These are phyloP conservation scores for Caranx ignobilis DNA, from an alignment of 2,113 vertebrate species.

Conservation along the genomic window DNA sequence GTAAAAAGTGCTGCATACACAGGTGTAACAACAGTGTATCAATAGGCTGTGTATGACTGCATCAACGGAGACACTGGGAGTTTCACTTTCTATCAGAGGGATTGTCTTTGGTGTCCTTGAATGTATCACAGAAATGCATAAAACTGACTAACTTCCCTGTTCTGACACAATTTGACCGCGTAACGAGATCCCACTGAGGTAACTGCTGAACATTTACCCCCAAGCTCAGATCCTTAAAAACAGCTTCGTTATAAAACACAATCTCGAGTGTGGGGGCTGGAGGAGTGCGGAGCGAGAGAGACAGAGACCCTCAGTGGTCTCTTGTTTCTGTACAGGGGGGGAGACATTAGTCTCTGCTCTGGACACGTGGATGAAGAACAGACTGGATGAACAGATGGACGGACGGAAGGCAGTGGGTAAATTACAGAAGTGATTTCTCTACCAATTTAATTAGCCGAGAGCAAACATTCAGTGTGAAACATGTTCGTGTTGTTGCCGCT, in stretches of 20 bases:
- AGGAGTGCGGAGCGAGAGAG: background rate
- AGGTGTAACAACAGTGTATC: background rate
- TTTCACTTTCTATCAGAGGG: conserved; percentile 11
- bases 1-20: background rate
- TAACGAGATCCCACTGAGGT: background rate
- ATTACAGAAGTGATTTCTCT: conserved; percentile 29
- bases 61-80: background rate
- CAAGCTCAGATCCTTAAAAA: conserved; percentile 1
- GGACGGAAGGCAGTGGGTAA: conserved; percentile 39
- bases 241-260: conserved; percentile 10
- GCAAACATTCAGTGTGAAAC: conserved; percentile 49
- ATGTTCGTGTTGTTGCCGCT: background rate
- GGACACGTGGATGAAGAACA: conserved; percentile 6
- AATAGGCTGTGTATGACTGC: conserved; percentile 1
- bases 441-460: conserved; percentile 4
- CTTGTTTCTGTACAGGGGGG: background rate
- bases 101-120: conserved; percentile 64
- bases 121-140: conserved; percentile 3
- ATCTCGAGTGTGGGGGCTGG: conserved; percentile 16
- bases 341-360: background rate
- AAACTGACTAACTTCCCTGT: background rate
- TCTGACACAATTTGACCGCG: background rate
- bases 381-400: conserved; percentile 35
- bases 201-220: background rate
- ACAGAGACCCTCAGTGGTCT: conserved; percentile 2